Base-by-base conservation (phyloP, 1,140 invertebrate species). In the Papilio glaucus region DNA sequence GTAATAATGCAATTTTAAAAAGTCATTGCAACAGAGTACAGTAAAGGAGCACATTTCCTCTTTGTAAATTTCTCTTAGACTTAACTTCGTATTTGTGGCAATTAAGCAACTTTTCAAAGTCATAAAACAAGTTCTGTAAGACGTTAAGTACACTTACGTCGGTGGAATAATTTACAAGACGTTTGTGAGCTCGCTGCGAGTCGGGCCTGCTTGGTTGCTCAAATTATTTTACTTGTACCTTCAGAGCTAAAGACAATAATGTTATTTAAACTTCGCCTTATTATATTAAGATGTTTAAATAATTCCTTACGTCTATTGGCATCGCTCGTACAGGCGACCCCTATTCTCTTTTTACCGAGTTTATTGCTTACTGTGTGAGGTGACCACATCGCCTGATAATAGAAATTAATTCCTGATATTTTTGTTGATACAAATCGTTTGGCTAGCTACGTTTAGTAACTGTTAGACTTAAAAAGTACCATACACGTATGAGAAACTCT, bases 81-180 rank as follows among this genome's bases (percentile, higher is more conserved):
- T 57, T 57, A 24, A 57, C 18, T 57, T 57, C 18, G 21, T 57
- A 57, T 57, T 57, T 57, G 8, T 57, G 49, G 49, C 49, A 57
- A 57, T 57, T 57, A 57, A 57, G 49, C 4, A 57, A 57, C 49
- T 57, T 57, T 57, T 12, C 18, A 57, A 57, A 57, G 49, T 57
- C 49, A 57, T 57, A 57, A 57, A 57, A 57, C 49, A 57, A 57
- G 49, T 57, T 57, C 21, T 24, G 49, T 10, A 57, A 57, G 49
- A 57, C 49, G 49, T 57, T 57, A 57, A 57, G 49, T 57, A 57
- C 49, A 57, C 49, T 57, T 57, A 57, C 49, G 21, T 57, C 49
- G 49, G 18, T 57, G 49, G 49, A 57, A 57, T 57, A 57, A 57
- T 57, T 57, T 57, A 57, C 21, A 57, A 21, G 18, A 10, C 49